Percentiles rank a stretch among this genome's conserved stretches.
These are phyloP conservation scores for Cephus sareptanus DNA, from an alignment of 2,888 invertebrate genomes.

Conservation along the genomic window DNA sequence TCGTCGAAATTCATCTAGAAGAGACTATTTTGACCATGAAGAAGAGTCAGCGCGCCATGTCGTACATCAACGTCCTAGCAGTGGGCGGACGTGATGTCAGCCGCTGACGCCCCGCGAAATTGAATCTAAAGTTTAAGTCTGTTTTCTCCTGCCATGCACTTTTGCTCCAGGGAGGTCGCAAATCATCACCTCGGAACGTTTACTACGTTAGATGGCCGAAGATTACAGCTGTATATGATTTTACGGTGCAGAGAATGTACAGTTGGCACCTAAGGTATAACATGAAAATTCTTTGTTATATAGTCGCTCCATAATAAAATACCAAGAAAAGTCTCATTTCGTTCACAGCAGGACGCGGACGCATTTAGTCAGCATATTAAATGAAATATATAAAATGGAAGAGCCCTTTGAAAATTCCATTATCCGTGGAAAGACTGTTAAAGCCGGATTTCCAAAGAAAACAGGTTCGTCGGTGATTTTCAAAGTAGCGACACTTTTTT, in stretches of 20 bases:
- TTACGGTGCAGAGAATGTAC: not conserved
- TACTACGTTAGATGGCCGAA: constrained; percentile 62
- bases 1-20: not conserved
- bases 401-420: not conserved
- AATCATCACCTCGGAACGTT: constrained; percentile 63
- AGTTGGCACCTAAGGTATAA: not conserved
- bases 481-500: not conserved
- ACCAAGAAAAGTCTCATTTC: not conserved
- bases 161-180: constrained; percentile 59
- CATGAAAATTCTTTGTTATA: not conserved
- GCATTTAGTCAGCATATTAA: not conserved
- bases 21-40: not conserved
- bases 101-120: constrained; percentile 63
- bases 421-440: not conserved
- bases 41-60: constrained; percentile 26
- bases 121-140: constrained; percentile 63
- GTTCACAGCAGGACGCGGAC: not conserved
- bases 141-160: constrained; percentile 34
- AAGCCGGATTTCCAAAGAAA: not conserved
- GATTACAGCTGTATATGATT: constrained; percentile 51
- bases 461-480: not conserved
- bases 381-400: not conserved
- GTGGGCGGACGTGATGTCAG: constrained; percentile 65
- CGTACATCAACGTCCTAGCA: constrained; percentile 53
- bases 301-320: not conserved